A percentile compares a stretch with the other conserved stretches of the same genome.
phyloP scores from a whole-genome alignment of 2,797 vertebrate genomes.

The Euphonia xanthogaster region DNA sequence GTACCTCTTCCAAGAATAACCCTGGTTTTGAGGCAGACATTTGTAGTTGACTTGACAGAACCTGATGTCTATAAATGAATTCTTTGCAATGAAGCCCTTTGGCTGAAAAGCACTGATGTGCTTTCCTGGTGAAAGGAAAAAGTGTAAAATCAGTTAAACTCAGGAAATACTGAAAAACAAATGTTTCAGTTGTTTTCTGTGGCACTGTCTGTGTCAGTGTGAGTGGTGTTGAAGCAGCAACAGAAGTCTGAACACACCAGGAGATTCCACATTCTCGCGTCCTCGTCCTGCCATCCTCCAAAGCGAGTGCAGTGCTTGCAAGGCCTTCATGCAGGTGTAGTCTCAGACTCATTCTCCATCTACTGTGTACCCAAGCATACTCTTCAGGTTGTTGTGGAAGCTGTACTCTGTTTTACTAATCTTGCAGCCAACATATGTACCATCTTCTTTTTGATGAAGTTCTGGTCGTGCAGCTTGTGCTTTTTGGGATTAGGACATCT shows the following conservation, averaged over 20 bases:
- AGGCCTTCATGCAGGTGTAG: neutral
- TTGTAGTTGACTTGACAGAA: neutral
- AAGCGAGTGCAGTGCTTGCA: neutral
- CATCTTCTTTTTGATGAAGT: neutral
- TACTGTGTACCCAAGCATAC: neutral
- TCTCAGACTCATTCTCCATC: neutral
- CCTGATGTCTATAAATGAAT: neutral
- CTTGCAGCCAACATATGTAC: neutral
- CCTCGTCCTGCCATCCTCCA: neutral
- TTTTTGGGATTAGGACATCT: neutral
- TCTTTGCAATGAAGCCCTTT: neutral
- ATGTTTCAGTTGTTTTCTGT: neutral
- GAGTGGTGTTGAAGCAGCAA: neutral
- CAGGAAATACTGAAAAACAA: neutral
- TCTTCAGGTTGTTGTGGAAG: neutral
- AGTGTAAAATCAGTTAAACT: neutral
- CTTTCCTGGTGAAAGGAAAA: neutral
- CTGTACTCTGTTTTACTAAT: neutral
- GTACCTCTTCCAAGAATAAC: neutral
- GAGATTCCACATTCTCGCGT: neutral
- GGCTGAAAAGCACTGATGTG: neutral
- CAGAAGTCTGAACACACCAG: neutral
- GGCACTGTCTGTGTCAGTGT: neutral
- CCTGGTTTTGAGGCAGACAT: neutral
- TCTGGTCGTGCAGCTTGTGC: neutral